Evolutionary conservation across 2,113 vertebrate genomes (phyloP), one percentile per base, ranked within the genome.

Genomic region (Ceuthmochares aereus): DNA sequence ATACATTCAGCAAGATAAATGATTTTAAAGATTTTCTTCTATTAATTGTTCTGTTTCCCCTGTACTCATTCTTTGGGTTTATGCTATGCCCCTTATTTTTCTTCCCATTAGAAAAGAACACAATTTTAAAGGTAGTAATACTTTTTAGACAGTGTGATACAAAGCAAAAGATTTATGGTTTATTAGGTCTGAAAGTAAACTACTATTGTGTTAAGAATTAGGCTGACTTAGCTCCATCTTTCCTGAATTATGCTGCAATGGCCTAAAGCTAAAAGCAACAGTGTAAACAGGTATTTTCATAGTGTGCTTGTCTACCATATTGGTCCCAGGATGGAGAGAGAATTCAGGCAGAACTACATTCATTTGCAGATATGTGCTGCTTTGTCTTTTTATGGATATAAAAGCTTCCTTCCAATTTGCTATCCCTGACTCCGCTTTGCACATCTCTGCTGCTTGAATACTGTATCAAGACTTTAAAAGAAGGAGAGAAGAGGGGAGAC

Each of bases 1-100:
- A 96, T 22, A 96, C 68, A 95, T 96, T 96, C 87, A 97, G 34
- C 78, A 96, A 92, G 40, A 97, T 10, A 96, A 91, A 96, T 55
- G 12, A 76, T 26, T 72, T 93, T 55, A 62, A 90, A 52, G 26
- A 47, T 92, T 89, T 83, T 4, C 14, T 90, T 89, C 26, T 74
- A 47, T 77, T 85, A 91, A 59, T 84, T 84, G 34, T 34, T 69
- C 12, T 93, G 34, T 84, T 93, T 92, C 59, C 68, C 76, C 60
- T 77, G 91, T 80, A 73, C 14, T 77, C n/a, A 58, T 90, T 78
- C 29, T 36, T 84, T 68, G 56, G 32, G 23, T 74, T 91, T 88
- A 40, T 14, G 1, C 30, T 62, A 36, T 54, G 43, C 12, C 58
- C 32, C 5, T 12, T 84, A 20, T 55, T 92, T 92, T 83, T 81